Percentiles rank a stretch among this genome's conserved stretches.
These are phyloP conservation scores for Leucophora obtusa DNA, from an alignment of 2,888 invertebrate genomes.

Conservation along the genomic window DNA sequence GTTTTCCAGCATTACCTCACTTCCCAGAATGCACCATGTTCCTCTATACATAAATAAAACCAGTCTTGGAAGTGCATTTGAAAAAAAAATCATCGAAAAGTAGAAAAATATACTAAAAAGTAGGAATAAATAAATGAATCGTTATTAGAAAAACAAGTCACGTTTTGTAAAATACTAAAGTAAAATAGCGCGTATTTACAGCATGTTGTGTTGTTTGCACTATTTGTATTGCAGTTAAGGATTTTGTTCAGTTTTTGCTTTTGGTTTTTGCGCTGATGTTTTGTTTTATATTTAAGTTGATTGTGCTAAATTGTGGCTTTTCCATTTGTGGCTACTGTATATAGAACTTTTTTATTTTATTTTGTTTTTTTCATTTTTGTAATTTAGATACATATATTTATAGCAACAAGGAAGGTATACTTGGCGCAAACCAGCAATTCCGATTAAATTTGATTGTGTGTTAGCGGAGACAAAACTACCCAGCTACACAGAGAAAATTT, in stretches of 20 bases:
- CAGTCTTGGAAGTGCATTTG: background rate
- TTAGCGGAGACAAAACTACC: too few species aligned
- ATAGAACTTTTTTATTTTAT: background rate
- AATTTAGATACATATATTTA: too few species aligned
- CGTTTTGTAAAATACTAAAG: constrained; percentile 43
- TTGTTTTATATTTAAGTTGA: constrained; percentile 31
- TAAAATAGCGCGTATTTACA: constrained; percentile 46
- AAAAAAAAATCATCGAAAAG: background rate
- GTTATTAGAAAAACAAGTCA: constrained; percentile 53
- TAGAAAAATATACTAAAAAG: background rate
- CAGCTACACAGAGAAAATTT: too few species aligned
- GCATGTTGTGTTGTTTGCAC: constrained; percentile 37
- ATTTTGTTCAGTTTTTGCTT: constrained; percentile 7
- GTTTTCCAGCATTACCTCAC: too few species aligned
- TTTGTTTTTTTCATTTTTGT: too few species aligned
- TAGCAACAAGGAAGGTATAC: too few species aligned
- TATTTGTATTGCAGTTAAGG: constrained; percentile 44
- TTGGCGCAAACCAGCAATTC: too few species aligned
- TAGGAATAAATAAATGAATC: constrained; percentile 32
- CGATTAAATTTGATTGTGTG: too few species aligned
- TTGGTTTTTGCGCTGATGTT: constrained; percentile 30
- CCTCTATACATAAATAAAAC: background rate
- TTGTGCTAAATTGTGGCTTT: constrained; percentile 60
- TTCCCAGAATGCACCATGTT: too few species aligned
- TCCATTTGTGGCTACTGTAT: constrained; percentile 50